phyloP scores from a whole-genome alignment of 2,888 invertebrate species.

The Syritta pipiens region DNA sequence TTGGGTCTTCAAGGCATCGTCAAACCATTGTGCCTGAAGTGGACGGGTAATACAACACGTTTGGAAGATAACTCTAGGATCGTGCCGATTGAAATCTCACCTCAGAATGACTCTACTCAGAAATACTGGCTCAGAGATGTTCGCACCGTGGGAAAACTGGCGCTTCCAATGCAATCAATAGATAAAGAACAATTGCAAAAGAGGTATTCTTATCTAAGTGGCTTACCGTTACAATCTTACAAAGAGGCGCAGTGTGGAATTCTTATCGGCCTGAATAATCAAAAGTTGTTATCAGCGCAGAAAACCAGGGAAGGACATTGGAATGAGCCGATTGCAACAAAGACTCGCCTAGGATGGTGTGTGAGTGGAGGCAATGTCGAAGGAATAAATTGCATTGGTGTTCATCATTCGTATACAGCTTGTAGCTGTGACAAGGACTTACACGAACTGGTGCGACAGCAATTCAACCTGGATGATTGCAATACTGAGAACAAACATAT shows the following conservation, averaged over 20 bases:
- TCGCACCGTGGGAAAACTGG: neutral
- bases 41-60: neutral
- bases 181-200: neutral
- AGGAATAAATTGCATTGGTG: neutral
- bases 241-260: neutral
- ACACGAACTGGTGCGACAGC: slow-evolving; percentile 37
- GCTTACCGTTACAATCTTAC: neutral
- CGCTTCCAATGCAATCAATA: neutral
- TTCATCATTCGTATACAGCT: slow-evolving; percentile 9
- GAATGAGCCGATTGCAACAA: slow-evolving; percentile 1
- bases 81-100: neutral
- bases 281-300: slow-evolving; percentile 37
- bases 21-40: slow-evolving; percentile 9
- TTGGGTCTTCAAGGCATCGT: neutral
- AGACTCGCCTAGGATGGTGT: slow-evolving; percentile 5
- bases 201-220: neutral
- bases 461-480: slow-evolving; percentile 1
- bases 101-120: neutral
- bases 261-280: slow-evolving; percentile 57
- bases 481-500: neutral
- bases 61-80: neutral
- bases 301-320: neutral
- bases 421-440: slow-evolving; percentile 43
- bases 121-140: neutral
- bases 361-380: neutral